Evolutionary conservation across 2,113 vertebrate species (phyloP).

Genomic region (Zapus hudsonius): DNA sequence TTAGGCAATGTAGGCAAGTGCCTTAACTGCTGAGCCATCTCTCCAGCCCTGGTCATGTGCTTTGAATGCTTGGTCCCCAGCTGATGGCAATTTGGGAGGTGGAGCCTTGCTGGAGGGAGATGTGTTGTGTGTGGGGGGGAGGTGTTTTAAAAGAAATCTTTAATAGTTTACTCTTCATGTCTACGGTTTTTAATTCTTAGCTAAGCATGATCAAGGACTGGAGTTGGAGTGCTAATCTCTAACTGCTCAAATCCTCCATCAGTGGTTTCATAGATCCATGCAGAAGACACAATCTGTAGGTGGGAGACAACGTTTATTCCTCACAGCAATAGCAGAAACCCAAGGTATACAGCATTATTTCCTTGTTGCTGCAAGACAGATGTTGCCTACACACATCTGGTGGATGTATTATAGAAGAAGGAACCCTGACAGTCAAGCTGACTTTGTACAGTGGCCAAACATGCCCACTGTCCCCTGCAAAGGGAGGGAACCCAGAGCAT

Average conservation of each 20-base stretch:
- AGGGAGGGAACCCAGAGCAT: background rate
- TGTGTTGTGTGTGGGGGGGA: background rate
- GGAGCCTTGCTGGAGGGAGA: too few relatives aligned
- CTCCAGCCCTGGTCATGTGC: too few relatives aligned
- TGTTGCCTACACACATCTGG: background rate
- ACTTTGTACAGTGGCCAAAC: background rate
- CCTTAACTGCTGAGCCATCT: too few relatives aligned
- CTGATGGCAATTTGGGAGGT: too few relatives aligned
- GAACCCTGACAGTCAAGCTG: background rate
- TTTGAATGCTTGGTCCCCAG: too few relatives aligned
- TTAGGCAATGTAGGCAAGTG: too few relatives aligned
- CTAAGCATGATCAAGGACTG: too few relatives aligned
- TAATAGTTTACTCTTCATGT: too few relatives aligned
- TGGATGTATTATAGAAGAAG: background rate
- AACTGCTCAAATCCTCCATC: too few relatives aligned
- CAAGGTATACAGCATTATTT: background rate
- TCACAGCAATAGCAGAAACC: background rate
- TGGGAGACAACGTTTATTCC: background rate
- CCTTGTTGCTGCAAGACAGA: background rate
- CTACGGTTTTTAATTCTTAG: too few relatives aligned
- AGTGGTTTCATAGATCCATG: background rate
- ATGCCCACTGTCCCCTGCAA: background rate
- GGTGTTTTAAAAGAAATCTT: too few relatives aligned
- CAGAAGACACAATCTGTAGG: background rate
- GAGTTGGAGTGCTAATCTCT: too few relatives aligned